Evolutionary conservation across 2,113 vertebrate species (phyloP).

Genomic region (Micronycteris hirsuta): DNA sequence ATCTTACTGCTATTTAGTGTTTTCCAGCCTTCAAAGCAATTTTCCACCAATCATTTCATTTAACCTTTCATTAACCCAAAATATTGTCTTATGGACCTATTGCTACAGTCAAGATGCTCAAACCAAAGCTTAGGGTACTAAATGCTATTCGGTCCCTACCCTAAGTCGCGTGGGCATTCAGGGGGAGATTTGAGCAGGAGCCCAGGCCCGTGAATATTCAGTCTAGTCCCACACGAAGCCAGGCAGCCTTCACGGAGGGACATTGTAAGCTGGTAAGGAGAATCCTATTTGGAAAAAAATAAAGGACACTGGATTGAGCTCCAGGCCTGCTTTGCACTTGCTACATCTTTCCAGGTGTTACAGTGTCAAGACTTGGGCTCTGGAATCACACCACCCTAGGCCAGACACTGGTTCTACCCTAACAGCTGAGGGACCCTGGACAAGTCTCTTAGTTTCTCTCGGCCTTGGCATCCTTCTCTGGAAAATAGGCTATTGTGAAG

Average conservation of each 20-base stretch:
- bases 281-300: not conserved
- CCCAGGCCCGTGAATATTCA: not conserved
- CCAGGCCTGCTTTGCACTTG: not conserved
- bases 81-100: not conserved
- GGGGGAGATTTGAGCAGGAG: not conserved
- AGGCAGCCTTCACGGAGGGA: not conserved
- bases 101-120: not conserved
- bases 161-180: not conserved
- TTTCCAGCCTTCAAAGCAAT: not conserved
- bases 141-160: not conserved
- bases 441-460: not conserved
- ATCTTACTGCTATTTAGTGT: not conserved
- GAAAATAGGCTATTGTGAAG: not conserved
- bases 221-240: not conserved
- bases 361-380: not conserved
- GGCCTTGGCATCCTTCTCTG: not conserved
- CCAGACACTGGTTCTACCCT: not conserved
- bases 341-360: not conserved
- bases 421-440: not conserved
- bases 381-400: not conserved
- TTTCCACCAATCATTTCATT: not conserved
- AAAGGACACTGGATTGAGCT: not conserved
- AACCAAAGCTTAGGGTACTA: not conserved
- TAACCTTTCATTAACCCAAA: not conserved
- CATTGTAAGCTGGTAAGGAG: not conserved